Conservation (phyloP, 2,797 vertebrate genomes). For the Anisognathus igniventris region DNA sequence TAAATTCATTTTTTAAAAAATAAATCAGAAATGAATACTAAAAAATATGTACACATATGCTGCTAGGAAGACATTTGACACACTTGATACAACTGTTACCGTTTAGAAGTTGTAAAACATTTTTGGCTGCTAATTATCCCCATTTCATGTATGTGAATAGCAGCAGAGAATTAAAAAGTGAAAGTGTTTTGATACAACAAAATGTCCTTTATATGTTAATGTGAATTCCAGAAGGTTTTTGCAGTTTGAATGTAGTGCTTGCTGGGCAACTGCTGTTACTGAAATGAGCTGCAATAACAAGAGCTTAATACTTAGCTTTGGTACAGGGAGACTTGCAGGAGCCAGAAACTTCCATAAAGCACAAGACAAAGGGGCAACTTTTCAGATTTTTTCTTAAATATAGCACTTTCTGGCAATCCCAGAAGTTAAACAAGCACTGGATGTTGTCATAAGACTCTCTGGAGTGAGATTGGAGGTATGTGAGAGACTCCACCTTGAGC, state of each 20-base stretch:
- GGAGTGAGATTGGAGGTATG: background rate
- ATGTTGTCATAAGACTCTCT: slow-evolving; percentile 18
- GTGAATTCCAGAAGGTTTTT: slow-evolving; percentile 28
- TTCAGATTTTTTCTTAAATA: slow-evolving; percentile 36
- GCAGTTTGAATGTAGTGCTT: background rate
- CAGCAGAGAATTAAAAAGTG: background rate
- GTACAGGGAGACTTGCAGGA: slow-evolving; percentile 44
- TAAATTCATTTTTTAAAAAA: background rate
- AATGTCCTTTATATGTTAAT: slow-evolving; percentile 28
- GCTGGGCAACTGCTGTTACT: slow-evolving; percentile 19
- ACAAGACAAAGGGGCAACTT: slow-evolving; percentile 27
- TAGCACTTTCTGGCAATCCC: slow-evolving; percentile 2
- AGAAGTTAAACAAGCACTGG: slow-evolving; percentile 55
- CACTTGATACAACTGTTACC: background rate
- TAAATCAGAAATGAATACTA: background rate
- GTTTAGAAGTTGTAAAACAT: background rate
- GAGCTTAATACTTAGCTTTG: slow-evolving; percentile 16
- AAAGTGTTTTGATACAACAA: background rate
- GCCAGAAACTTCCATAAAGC: slow-evolving; percentile 43
- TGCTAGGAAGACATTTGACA: background rate
- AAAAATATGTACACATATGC: background rate
- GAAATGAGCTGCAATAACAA: slow-evolving; percentile 41
- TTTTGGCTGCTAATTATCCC: background rate
- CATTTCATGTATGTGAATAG: background rate
- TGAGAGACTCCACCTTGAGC: slow-evolving; percentile 11